These are phyloP conservation scores for Hemicentrotus pulcherrimus DNA, from an alignment of 35 echinoderm and acorn worm species.

Conservation along the genomic window DNA sequence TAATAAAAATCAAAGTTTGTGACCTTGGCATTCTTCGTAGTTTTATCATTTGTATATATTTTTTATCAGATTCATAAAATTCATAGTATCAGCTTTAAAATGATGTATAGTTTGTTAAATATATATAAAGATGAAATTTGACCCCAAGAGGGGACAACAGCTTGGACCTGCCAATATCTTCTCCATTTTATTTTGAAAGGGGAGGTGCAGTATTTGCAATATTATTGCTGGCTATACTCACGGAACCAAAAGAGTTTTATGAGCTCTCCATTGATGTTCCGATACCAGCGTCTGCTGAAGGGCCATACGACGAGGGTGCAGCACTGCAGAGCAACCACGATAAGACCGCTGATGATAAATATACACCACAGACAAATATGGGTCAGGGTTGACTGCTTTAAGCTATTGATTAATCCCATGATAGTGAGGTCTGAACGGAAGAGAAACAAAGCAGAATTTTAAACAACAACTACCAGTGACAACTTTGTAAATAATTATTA, in stretches of 20 bases:
- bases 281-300: constrained; percentile 66
- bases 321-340: constrained; percentile 65
- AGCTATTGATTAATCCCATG: neutral
- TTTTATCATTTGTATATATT: too few species aligned
- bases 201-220: neutral
- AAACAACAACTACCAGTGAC: neutral
- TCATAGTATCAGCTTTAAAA: too few species aligned
- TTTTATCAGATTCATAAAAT: too few species aligned
- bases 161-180: too few species aligned
- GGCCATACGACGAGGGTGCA: constrained; percentile 61
- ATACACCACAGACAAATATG: constrained; percentile 43
- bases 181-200: neutral
- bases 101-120: too few species aligned
- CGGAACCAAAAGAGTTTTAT: constrained; percentile 81
- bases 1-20: too few species aligned
- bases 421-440: neutral
- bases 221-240: constrained; percentile 40
- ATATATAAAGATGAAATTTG: too few species aligned
- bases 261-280: constrained; percentile 53
- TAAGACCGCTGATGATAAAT: constrained; percentile 71
- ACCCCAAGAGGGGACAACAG: too few species aligned
- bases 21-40: too few species aligned
- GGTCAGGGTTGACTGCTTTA: neutral
- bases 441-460: neutral
- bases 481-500: neutral